Percentiles rank a stretch among this genome's conserved stretches.
Evolutionary conservation across 2,797 vertebrate species (phyloP).

Genomic region (Pseudochirops cupreus): DNA sequence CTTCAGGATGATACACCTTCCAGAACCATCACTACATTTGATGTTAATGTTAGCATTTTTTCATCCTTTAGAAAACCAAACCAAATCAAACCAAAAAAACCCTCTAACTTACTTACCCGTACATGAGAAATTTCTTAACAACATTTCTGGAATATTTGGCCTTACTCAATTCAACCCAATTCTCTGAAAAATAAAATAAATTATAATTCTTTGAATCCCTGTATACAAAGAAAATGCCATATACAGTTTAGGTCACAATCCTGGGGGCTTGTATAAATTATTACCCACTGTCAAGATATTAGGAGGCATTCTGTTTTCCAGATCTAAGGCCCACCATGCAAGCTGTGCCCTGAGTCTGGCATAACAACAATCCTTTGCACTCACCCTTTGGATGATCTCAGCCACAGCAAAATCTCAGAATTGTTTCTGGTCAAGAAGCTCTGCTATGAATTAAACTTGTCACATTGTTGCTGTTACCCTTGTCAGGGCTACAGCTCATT

Average conservation of each 20-base stretch:
- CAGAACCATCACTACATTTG: background rate
- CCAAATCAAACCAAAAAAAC: background rate
- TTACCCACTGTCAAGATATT: background rate
- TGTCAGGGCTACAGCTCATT: too few species aligned
- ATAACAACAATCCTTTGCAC: too few species aligned
- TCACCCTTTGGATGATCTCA: too few species aligned
- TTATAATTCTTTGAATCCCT: conserved; percentile 14
- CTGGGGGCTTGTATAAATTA: background rate
- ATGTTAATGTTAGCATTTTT: conserved; percentile 15
- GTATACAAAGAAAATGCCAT: conserved; percentile 11
- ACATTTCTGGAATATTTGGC: conserved; percentile 96
- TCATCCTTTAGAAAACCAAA: conserved; percentile 29
- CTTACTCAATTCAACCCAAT: conserved; percentile 92
- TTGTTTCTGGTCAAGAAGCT: too few species aligned
- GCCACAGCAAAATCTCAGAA: too few species aligned
- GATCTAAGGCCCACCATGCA: too few species aligned
- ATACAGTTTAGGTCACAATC: background rate
- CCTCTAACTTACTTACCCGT: conserved; percentile 91
- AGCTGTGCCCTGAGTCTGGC: too few species aligned
- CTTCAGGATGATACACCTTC: background rate
- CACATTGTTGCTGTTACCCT: too few species aligned
- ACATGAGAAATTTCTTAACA: conserved; percentile 97
- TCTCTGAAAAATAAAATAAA: conserved; percentile 84
- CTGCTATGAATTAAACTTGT: too few species aligned
- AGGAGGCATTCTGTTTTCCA: too few species aligned